Evolutionary conservation across 2,888 invertebrate genomes (phyloP).

Genomic region (Axea sp.): DNA sequence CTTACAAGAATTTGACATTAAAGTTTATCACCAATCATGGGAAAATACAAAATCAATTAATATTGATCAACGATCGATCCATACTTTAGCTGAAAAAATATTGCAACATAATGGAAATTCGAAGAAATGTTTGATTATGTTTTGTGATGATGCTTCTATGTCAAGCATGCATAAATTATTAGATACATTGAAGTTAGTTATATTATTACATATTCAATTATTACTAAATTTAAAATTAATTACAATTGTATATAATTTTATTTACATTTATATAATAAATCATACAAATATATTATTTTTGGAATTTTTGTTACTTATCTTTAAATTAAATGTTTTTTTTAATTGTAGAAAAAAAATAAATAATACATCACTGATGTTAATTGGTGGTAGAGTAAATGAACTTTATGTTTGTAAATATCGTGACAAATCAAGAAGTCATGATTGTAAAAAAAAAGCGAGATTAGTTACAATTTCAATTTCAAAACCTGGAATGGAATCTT

Average conservation of each 20-base stretch:
- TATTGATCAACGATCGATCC: conserved; percentile 2
- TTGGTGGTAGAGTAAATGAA: conserved; percentile 66
- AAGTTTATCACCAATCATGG: not conserved
- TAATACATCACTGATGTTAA: conserved; percentile 49
- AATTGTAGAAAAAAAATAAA: conserved; percentile 18
- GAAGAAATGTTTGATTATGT: conserved; percentile 66
- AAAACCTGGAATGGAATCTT: conserved; percentile 70
- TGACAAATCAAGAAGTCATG: conserved; percentile 12
- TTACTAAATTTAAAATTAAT: too few species aligned
- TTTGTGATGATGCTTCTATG: conserved; percentile 49
- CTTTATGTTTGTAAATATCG: conserved; percentile 65
- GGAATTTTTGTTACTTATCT: too few species aligned
- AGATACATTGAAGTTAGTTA: conserved; percentile 15
- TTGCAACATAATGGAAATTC: conserved; percentile 24
- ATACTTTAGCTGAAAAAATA: conserved; percentile 19
- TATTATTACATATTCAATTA: too few species aligned
- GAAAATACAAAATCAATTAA: not conserved
- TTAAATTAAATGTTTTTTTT: too few species aligned
- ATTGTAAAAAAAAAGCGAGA: conserved; percentile 42
- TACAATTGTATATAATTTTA: too few species aligned
- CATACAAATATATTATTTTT: too few species aligned
- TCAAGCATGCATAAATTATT: conserved; percentile 27
- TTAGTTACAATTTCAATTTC: conserved; percentile 68
- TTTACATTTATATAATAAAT: too few species aligned
- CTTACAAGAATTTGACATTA: conserved; percentile 40